Base-by-base conservation (phyloP, 2,797 vertebrate species). In the Enteromius mattozi region DNA sequence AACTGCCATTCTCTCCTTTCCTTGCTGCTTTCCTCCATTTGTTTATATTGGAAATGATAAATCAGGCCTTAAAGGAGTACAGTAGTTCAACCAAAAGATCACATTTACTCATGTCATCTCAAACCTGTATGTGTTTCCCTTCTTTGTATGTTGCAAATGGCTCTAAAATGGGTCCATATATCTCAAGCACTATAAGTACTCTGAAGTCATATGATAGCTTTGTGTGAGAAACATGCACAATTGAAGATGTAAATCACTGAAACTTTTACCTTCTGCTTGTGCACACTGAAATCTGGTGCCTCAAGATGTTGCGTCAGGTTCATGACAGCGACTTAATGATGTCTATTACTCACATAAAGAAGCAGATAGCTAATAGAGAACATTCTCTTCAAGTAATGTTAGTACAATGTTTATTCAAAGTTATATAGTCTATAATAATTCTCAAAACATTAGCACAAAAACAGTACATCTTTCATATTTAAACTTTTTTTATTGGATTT, bases 1-100 rank as follows among this genome's bases (percentile, higher is more conserved):
- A 98, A 85, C 90, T 93, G 74, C 19, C 56, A 21, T 24, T 66
- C 59, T 27, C 35, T 89, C 63, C 78, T 87, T 83, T 91, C 84
- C 45, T n/a, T 88, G 12, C 87, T 21, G 61, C 47, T 89, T 86
- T 71, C 4, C 19, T 9, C 61, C n/a, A 0, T 68, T 56, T 77
- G 24, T 37, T 35, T 56, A 40, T 79, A 37, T 72, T 82, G 63
- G 19, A 79, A 6, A 54, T 76, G 7, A 71, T 56, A 47, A 77
- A 78, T 83, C 42, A 14, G 45, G 21, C 10, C 42, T 37, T 82
- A 68, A 70, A 37, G 37, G 27, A 51, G 19, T 71, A 56, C 54
- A 56, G 54, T 40, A 65, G 74, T 65, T 69, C 16, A 49, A 8
- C 51, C 74, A 49, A 74, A 68, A 68, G 6, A 33, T 12, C 45